These are phyloP conservation scores for Dryococelus australis DNA, from an alignment of 2,888 invertebrate species.

Conservation along the genomic window DNA sequence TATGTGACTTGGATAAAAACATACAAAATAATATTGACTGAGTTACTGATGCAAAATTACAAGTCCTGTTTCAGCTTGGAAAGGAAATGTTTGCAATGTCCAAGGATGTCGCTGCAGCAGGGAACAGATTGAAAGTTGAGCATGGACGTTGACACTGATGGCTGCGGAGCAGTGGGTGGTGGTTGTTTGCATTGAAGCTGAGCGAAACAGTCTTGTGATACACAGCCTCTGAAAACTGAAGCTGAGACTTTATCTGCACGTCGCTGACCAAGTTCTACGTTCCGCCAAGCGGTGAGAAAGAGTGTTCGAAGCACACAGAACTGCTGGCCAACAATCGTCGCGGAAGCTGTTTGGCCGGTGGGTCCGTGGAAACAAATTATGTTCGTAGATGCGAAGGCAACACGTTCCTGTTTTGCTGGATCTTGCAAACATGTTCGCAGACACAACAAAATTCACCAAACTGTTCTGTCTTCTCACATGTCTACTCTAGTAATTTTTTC, in stretches of 20 bases:
- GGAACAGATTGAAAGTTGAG: background rate
- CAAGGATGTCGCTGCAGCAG: background rate
- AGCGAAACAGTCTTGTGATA: background rate
- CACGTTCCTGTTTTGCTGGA: background rate
- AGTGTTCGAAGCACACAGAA: background rate
- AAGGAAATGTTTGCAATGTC: background rate
- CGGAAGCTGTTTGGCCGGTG: background rate
- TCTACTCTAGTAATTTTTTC: background rate
- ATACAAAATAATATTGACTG: background rate
- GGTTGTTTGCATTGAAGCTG: background rate
- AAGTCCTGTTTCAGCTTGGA: background rate
- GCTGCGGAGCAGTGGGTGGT: background rate
- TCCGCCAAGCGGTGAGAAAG: background rate
- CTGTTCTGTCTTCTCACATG: background rate
- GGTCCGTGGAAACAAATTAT: background rate
- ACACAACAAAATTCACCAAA: background rate
- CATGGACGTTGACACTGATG: background rate
- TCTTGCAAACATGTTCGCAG: background rate
- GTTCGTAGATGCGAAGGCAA: background rate
- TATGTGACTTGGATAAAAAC: background rate
- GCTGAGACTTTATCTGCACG: background rate
- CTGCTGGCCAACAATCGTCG: background rate
- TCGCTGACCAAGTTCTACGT: background rate
- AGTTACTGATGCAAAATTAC: background rate
- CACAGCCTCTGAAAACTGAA: conserved; percentile 4